Evolutionary conservation across 1,140 invertebrate genomes (phyloP), one percentile per base, ranked within the genome.

Genomic region (Nomia melanderi): DNA sequence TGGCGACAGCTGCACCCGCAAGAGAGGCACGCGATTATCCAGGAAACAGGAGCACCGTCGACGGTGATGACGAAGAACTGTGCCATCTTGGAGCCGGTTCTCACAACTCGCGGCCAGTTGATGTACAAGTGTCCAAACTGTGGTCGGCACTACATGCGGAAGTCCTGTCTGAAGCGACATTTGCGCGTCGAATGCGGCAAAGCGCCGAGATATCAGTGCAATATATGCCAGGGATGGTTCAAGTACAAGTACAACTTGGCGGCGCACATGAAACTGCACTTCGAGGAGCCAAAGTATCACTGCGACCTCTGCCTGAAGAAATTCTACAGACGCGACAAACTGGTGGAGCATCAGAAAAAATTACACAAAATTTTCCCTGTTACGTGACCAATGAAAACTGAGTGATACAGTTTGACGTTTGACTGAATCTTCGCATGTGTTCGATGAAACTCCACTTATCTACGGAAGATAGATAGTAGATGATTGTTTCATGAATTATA

Each of bases 111-210:
- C 7, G 87, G 85, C 62, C 86, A 87, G 63, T 83, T 86, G 54
- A 84, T 81, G 23, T 90, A 88, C 89, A 86, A 90, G 70, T 95
- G 94, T 85, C 92, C 92, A 12, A 93, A 93, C 56, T 94, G 94
- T 85, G 89, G 89, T 72, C 93, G 94, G 82, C 90, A 90, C 59
- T 94, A 94, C 88, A 93, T 92, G 87, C 87, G 93, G 59, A 89
- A 92, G 44, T 93, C 93, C 77, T 94, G 93, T 25, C 69, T 94
- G 65, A 94, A 91, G 82, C 92, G 94, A 8, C 94, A 94, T 82
- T 86, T 94, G 72, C 89, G 93, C 36, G 90, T 93, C 20, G 92
- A 93, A 66, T 93, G 92, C 59, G 90, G 89, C 31, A 92, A 91
- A 59, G 78, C 83, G 23, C 93, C 93, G 0, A 88, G 90, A 54